These are phyloP conservation scores for Calameuta idolon DNA, from an alignment of 2,888 invertebrate species.

Conservation along the genomic window DNA sequence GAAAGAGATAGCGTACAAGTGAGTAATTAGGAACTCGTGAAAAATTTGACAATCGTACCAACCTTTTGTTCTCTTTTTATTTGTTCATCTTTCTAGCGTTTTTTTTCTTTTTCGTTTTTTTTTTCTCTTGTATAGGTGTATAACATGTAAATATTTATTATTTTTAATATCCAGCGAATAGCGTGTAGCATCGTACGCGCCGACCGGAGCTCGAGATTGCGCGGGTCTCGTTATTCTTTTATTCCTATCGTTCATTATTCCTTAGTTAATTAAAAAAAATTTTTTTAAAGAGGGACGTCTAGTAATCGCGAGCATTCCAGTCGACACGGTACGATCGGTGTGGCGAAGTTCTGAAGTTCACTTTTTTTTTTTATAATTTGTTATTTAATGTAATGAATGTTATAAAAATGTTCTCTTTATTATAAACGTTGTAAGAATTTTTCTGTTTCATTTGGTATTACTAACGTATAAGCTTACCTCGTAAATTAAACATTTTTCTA, in stretches of 20 bases:
- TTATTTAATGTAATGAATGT: constrained; percentile 65
- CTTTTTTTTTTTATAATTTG: constrained; percentile 58
- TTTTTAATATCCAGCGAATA: constrained; percentile 51
- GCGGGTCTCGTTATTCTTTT: neutral
- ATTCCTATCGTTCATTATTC: neutral
- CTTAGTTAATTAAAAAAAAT: neutral
- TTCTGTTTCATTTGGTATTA: constrained; percentile 63
- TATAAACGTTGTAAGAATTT: constrained; percentile 60
- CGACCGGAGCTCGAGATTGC: constrained; percentile 1
- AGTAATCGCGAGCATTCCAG: constrained; percentile 18
- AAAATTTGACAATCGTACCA: constrained; percentile 56
- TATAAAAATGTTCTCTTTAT: constrained; percentile 62
- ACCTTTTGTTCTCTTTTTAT: constrained; percentile 54
- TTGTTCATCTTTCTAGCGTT: constrained; percentile 40
- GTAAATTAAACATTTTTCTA: constrained; percentile 65
- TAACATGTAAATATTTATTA: constrained; percentile 64
- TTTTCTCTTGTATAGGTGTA: constrained; percentile 48
- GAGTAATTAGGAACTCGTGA: constrained; percentile 14
- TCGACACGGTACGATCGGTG: constrained; percentile 39
- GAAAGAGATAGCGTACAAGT: neutral
- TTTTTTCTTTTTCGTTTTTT: constrained; percentile 35
- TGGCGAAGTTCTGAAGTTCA: constrained; percentile 42
- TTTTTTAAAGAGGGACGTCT: neutral
- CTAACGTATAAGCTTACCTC: constrained; percentile 61
- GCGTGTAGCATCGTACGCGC: neutral